Evolutionary conservation across 2,888 invertebrate genomes (phyloP).

Genomic region (Unio pictorum): DNA sequence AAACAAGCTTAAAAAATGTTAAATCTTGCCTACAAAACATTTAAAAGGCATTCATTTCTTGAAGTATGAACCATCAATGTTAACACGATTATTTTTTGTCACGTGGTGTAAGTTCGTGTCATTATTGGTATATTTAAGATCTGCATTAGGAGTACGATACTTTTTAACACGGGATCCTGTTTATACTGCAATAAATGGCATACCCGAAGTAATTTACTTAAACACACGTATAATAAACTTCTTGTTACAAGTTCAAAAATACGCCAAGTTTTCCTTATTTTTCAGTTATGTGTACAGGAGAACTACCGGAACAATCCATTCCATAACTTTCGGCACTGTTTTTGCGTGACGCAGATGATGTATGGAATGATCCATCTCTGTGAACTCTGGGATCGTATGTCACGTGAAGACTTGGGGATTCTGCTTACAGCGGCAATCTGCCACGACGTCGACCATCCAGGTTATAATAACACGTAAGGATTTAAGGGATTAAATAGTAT

Average conservation of each 20-base stretch:
- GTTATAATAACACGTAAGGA: constrained; percentile 72
- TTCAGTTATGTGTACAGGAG: constrained; percentile 71
- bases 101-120: too few species aligned
- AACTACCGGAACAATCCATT: constrained; percentile 88
- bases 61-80: too few species aligned
- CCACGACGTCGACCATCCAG: constrained; percentile 79
- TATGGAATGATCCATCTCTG: constrained; percentile 72
- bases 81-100: too few species aligned
- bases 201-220: too few species aligned
- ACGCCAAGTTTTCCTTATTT: constrained; percentile 4
- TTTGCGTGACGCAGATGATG: constrained; percentile 91
- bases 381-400: constrained; percentile 64
- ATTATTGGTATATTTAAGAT: too few species aligned
- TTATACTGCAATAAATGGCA: too few species aligned
- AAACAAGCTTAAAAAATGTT: too few species aligned
- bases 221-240: background rate
- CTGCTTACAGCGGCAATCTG: constrained; percentile 83
- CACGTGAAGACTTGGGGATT: constrained; percentile 67
- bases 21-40: too few species aligned
- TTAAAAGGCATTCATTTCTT: too few species aligned
- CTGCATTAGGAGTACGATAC: too few species aligned
- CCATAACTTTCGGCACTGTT: constrained; percentile 89
- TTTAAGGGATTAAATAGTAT: too few species aligned
- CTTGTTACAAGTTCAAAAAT: background rate
- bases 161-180: too few species aligned